Evolutionary conservation across 35 echinoderm and acorn worm genomes (phyloP), one percentile per base, ranked within the genome.

Genomic region (Holothuria glaberrima): DNA sequence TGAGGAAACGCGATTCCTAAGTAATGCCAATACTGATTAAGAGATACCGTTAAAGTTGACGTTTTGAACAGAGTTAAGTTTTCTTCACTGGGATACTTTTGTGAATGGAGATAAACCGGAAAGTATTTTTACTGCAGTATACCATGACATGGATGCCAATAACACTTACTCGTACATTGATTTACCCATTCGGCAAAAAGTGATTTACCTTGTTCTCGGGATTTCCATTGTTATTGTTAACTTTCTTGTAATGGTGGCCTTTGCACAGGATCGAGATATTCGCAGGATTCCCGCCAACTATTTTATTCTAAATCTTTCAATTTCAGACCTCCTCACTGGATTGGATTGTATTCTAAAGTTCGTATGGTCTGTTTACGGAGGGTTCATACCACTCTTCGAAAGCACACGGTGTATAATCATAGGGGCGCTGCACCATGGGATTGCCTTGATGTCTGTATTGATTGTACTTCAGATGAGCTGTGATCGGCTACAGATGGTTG

Each of bases 301-400:
- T 35, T 78, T 78, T 50, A 78, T 78, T 20, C 12, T 78, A 18
- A 33, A 78, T 46, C 74, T 78, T 24, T 78, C 74, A 18, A 78
- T 78, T 50, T 78, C 74, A 78, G 74, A 78, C 74, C 44, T 78
- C 34, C 4, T 78, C 10, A 78, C 35, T 4, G 74, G 74, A 14
- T 21, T 78, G 30, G 74, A 17, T 28, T 9, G 13, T 6, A 17
- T 78, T 35, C 2, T 44, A 3, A 26, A 5, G 10, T 50, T 78
- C n/a, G 30, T 18, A 4, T 78, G 74, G 74, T 31, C 34, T 28
- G 45, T 36, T 17, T 12, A 6, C 9, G 74, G 34, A 24, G 6
- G 25, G 30, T 9, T 78, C 0, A 21, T 78, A 2, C 41, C 32
- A 31, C 25, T 46, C 10, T 24, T 19, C 21, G 18, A 14, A 17